These are phyloP conservation scores for Variabilichromis moorii DNA, from an alignment of 2,113 vertebrate species.

Conservation along the genomic window DNA sequence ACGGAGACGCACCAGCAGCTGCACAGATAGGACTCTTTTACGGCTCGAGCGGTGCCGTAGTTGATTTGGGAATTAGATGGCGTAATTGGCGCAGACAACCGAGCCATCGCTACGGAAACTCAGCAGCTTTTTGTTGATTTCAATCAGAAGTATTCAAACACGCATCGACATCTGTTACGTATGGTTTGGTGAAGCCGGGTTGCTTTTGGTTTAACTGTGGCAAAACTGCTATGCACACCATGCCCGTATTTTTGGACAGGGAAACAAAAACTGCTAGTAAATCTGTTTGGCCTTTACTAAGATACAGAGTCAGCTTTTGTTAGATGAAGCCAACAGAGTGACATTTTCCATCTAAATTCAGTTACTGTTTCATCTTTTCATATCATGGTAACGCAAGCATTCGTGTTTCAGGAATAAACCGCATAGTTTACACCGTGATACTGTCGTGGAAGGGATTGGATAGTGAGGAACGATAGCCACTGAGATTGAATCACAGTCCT, in stretches of 20 bases:
- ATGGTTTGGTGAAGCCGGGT: background rate
- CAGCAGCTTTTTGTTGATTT: background rate
- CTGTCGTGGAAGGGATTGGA: background rate
- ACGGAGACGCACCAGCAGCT: background rate
- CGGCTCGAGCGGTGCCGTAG: background rate
- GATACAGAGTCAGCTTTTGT: background rate
- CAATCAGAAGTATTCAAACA: background rate
- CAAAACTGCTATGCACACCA: background rate
- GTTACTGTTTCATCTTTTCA: background rate
- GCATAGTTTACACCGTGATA: background rate
- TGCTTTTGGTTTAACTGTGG: background rate
- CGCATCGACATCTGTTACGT: background rate
- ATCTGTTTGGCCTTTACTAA: background rate
- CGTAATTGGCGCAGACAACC: constrained; percentile 17
- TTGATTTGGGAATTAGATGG: constrained; percentile 28
- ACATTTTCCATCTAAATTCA: background rate
- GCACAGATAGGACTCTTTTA: constrained; percentile 17
- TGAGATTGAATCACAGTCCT: background rate
- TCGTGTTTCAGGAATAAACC: background rate
- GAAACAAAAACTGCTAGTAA: background rate
- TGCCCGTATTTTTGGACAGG: background rate
- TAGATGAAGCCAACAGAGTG: background rate
- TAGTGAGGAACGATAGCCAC: background rate
- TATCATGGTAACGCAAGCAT: background rate
- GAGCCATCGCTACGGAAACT: background rate